Evolutionary conservation across 2,797 vertebrate species (phyloP).

Genomic region (Malurus splendens): DNA sequence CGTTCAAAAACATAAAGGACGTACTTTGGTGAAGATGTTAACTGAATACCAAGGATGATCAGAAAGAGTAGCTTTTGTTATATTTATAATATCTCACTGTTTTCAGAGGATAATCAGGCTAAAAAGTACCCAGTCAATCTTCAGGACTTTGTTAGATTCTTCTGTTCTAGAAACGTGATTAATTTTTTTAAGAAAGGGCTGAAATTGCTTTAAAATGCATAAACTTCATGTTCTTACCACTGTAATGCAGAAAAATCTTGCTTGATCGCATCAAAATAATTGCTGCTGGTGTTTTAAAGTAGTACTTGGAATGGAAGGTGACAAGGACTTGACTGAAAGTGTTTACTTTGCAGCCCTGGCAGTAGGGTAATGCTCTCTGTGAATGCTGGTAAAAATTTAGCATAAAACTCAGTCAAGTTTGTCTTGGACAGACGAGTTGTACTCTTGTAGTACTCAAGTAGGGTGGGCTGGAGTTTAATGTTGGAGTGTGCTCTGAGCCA

Average conservation of each 20-base stretch:
- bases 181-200: not conserved
- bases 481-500: not conserved
- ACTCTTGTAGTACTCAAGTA: no score
- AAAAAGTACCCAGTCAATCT: conserved; percentile 60
- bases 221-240: not conserved
- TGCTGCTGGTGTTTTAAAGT: not conserved
- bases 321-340: not conserved
- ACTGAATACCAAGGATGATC: conserved; percentile 79
- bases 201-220: not conserved
- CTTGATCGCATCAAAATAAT: not conserved
- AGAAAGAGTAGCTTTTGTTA: conserved; percentile 76
- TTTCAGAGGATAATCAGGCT: conserved; percentile 57
- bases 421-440: not conserved
- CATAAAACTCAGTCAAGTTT: not conserved
- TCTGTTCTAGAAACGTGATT: not conserved
- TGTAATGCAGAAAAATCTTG: not conserved
- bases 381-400: not conserved
- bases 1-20: conserved; percentile 81
- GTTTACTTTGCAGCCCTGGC: not conserved
- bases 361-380: not conserved
- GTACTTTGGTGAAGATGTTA: conserved; percentile 78
- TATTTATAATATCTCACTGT: conserved; percentile 68
- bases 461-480: not conserved
- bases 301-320: not conserved
- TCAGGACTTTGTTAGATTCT: conserved; percentile 47